phyloP scores from a whole-genome alignment of 53 echinoderm and acorn worm species.

The Stichopus horrens region DNA sequence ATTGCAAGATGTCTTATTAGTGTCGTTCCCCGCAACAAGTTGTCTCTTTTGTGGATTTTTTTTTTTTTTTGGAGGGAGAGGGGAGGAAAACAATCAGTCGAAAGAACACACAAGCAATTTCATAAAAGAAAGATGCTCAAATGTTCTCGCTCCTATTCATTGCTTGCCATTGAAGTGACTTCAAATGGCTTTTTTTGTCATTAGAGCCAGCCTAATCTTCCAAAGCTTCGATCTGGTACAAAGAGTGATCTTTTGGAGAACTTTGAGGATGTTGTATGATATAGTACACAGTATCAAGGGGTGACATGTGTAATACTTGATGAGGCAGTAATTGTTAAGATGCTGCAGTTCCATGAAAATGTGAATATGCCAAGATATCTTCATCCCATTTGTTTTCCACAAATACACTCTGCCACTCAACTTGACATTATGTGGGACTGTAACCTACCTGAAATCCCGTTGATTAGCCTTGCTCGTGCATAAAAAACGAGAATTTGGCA shows the following conservation, averaged over 20 bases:
- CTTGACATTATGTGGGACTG: constrained; percentile 60
- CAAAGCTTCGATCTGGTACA: constrained; percentile 48
- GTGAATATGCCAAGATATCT: constrained; percentile 53
- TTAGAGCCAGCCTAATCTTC: not conserved
- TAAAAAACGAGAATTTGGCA: too few species aligned
- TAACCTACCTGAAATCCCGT: constrained; percentile 45
- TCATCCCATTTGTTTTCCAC: constrained; percentile 48
- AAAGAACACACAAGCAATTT: constrained; percentile 35
- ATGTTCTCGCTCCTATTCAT: constrained; percentile 43
- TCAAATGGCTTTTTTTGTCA: constrained; percentile 21
- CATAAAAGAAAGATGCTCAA: constrained; percentile 29
- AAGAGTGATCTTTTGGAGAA: constrained; percentile 52
- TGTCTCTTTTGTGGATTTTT: constrained; percentile 32
- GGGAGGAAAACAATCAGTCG: not conserved
- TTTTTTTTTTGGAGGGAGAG: too few species aligned
- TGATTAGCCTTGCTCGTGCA: too few species aligned
- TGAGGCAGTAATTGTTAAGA: constrained; percentile 50
- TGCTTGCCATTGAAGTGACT: constrained; percentile 42
- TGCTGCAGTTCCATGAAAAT: constrained; percentile 38
- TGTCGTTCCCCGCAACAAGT: constrained; percentile 42
- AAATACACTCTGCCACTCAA: constrained; percentile 25
- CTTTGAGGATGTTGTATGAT: constrained; percentile 18
- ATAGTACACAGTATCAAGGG: constrained; percentile 38
- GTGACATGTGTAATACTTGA: constrained; percentile 50
- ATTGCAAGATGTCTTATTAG: constrained; percentile 13